Conservation (phyloP, 2,797 vertebrate genomes). For the Arctocebus calabarensis region DNA sequence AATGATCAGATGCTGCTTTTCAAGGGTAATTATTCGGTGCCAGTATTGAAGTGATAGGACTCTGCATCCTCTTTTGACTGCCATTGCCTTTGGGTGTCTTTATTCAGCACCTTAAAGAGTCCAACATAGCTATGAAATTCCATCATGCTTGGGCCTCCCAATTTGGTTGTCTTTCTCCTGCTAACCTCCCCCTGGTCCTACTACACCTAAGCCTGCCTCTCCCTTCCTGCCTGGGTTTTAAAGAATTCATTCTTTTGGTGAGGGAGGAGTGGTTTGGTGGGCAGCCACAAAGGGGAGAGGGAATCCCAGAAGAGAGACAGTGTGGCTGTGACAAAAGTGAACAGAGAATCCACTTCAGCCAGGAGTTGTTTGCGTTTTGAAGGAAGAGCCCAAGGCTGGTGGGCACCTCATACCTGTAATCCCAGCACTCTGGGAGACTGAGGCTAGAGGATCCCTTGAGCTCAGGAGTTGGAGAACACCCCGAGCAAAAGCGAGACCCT, state of each 20-base stretch:
- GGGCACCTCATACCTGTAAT: too few species aligned
- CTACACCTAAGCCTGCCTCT: neutral
- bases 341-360: neutral
- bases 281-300: neutral
- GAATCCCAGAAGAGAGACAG: neutral
- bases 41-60: neutral
- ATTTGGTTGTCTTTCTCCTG: neutral
- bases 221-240: neutral
- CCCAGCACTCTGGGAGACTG: too few species aligned
- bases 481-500: too few species aligned
- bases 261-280: neutral
- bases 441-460: too few species aligned
- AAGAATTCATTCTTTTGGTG: neutral
- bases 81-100: neutral
- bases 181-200: neutral
- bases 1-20: slow-evolving; percentile 24
- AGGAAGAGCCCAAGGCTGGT: neutral
- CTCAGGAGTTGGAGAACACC: too few species aligned
- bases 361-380: slow-evolving; percentile 4
- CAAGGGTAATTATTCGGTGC: neutral
- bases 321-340: neutral
- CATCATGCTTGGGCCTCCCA: neutral
- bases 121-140: neutral
- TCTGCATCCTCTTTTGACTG: neutral
- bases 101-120: neutral